Percentiles rank a stretch among this genome's conserved stretches.
Evolutionary conservation across 1,140 invertebrate genomes (phyloP).

Genomic region (Argopecten irradians): DNA sequence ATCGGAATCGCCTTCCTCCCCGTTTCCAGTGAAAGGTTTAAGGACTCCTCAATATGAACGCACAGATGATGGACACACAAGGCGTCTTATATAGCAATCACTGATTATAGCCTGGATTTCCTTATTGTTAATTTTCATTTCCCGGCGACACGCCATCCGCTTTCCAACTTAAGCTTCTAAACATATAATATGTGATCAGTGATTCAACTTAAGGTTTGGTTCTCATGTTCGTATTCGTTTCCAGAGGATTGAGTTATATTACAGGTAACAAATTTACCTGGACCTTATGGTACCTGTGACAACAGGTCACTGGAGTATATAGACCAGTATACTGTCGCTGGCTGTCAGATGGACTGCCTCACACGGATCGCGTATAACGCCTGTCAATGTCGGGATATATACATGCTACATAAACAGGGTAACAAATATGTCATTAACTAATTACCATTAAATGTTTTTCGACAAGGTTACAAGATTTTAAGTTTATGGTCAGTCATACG

Average conservation of each 20-base stretch:
- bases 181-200: neutral
- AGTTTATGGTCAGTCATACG: neutral
- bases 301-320: slow-evolving; percentile 47
- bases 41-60: no score
- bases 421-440: neutral
- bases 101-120: neutral
- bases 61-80: no score
- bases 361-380: slow-evolving; percentile 38
- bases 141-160: neutral
- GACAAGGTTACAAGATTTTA: neutral
- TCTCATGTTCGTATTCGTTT: neutral
- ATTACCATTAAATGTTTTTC: neutral
- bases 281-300: slow-evolving; percentile 58
- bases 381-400: slow-evolving; percentile 59
- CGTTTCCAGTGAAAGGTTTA: no score
- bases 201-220: neutral
- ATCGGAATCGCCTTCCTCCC: no score
- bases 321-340: slow-evolving; percentile 45
- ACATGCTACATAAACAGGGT: slow-evolving; percentile 60
- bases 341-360: slow-evolving; percentile 61
- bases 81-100: neutral
- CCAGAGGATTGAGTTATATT: neutral
- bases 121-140: neutral
- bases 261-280: slow-evolving; percentile 58
- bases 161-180: neutral